Conservation (phyloP, 1,140 invertebrate genomes). For the Lordiphosa collinella region DNA sequence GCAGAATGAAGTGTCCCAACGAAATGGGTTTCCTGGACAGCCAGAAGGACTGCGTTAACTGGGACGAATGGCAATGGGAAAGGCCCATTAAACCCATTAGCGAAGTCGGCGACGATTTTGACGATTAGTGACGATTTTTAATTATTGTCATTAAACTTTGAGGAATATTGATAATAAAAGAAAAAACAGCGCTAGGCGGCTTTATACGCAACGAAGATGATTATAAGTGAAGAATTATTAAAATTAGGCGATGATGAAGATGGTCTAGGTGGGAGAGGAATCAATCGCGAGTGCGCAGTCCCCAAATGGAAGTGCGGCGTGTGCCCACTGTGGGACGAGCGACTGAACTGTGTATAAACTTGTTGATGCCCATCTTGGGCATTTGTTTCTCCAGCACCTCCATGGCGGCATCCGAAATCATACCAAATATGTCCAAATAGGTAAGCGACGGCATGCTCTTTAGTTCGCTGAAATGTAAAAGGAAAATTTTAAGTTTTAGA, state of each 20-base stretch:
- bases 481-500: not conserved
- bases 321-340: slow-evolving; percentile 93
- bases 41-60: slow-evolving; percentile 48
- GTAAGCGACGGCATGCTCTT: slow-evolving; percentile 82
- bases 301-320: slow-evolving; percentile 93
- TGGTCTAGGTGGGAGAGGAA: not conserved
- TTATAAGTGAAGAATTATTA: slow-evolving; percentile 3
- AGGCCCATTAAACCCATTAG: slow-evolving; percentile 40
- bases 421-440: slow-evolving; percentile 88
- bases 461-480: slow-evolving; percentile 80
- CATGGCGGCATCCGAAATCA: slow-evolving; percentile 84
- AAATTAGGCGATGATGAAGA: not conserved
- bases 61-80: slow-evolving; percentile 65
- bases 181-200: slow-evolving; percentile 19
- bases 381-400: slow-evolving; percentile 80
- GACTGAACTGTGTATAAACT: slow-evolving; percentile 85
- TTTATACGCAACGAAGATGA: slow-evolving; percentile 18
- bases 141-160: slow-evolving; percentile 46
- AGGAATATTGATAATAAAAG: slow-evolving; percentile 25
- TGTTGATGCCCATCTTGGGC: slow-evolving; percentile 81
- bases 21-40: slow-evolving; percentile 57
- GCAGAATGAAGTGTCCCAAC: slow-evolving; percentile 34
- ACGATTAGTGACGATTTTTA: slow-evolving; percentile 28
- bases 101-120: slow-evolving; percentile 30
- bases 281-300: slow-evolving; percentile 89